Percentiles rank a stretch among this genome's conserved stretches.
These are phyloP conservation scores for Delphinus delphis DNA, from an alignment of 2,113 vertebrate genomes.

Conservation along the genomic window DNA sequence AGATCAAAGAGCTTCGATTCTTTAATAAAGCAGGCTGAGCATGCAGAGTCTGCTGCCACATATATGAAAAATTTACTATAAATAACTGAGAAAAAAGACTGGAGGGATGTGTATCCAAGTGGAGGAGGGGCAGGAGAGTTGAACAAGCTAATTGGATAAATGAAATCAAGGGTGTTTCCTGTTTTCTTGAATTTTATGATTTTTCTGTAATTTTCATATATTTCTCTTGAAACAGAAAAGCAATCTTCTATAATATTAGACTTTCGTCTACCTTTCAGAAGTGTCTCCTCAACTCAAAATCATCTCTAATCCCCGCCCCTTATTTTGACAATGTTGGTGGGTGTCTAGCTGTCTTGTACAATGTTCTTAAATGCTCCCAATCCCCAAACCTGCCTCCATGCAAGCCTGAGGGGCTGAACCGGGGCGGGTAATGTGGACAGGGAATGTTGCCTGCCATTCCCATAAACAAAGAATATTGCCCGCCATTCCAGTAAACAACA, in stretches of 20 bases:
- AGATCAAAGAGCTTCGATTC: not conserved
- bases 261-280: not conserved
- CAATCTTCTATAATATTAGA: not conserved
- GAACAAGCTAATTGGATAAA: not conserved
- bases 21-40: not conserved
- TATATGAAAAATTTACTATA: not conserved
- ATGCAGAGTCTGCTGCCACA: not conserved
- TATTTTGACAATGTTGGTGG: not conserved
- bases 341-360: not conserved
- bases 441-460: not conserved
- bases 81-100: not conserved
- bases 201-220: not conserved
- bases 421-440: not conserved
- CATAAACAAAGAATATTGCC: too few relatives aligned
- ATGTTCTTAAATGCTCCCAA: not conserved
- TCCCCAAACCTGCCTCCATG: not conserved
- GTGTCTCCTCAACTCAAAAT: not conserved
- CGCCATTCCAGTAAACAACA: not conserved
- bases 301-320: not conserved
- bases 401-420: not conserved
- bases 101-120: not conserved
- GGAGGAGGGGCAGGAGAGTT: not conserved
- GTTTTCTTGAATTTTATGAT: not conserved
- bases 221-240: constrained; percentile 7
- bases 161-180: not conserved